Base-by-base conservation (phyloP, 1,140 invertebrate genomes). In the Papilio glaucus region DNA sequence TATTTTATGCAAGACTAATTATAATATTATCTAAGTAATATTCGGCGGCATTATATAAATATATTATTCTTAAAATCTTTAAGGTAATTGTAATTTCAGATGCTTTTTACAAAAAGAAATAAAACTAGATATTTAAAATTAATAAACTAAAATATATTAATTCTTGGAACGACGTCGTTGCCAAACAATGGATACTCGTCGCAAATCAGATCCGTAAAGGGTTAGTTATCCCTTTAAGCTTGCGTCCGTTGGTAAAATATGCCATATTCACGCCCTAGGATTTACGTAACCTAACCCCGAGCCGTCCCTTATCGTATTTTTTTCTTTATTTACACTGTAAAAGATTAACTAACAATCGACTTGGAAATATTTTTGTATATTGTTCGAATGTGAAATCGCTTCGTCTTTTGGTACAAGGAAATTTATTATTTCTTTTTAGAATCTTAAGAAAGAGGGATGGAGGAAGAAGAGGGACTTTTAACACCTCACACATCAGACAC, bases 151-250 rank as follows among this genome's bases (percentile, higher is more conserved):
- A 53, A 24, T 24, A 24, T 4, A 57, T 12, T 24, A 15, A 6
- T 18, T 57, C 21, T 4, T 57, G 18, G 12, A 18, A n/a, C 9
- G 18, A 53, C 49, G 49, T 24, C 49, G 37, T n/a, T 60, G 72
- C 61, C 24, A 13, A 21, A 77, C 78, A 81, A 82, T 83, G 83
- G 77, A 73, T 15, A 79, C 73, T 1, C 12, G 70, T 74, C 38
- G 4, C 75, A 62, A 68, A 72, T 77, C 49, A 57, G 75, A 76
- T 77, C 70, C 71, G 65, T 68, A 85, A 84, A 84, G 85, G 85
- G 85, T 87, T 84, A 74, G 41, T 72, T 72, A 73, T 77, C 75
- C 84, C 77, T 33, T 68, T 80, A 78, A 85, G 75, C 79, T 70
- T 61, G 72, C 76, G 73, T 77, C 77, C 75, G 49, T 57, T 57